Evolutionary conservation across 2,113 vertebrate species (phyloP), one percentile per base, ranked within the genome.

Genomic region (Crotalus horridus): DNA sequence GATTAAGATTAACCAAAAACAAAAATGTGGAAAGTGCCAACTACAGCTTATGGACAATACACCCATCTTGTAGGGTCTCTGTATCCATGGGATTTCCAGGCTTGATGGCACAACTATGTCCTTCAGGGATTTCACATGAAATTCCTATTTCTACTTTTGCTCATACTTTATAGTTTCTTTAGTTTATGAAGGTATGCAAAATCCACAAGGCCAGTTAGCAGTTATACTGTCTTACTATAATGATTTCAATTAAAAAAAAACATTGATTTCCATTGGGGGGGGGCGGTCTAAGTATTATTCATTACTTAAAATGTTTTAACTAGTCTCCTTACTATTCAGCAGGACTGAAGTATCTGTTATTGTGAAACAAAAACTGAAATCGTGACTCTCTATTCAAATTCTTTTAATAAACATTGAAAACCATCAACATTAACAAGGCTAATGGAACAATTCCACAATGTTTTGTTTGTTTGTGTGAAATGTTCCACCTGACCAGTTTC

Each of bases 111-210:
- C 15, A 55, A 17, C 54, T 17, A 55, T 55, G 54, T 55, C 54
- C 54, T 55, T 55, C 15, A 55, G 54, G 54, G 54, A 94, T 8
- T 61, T 87, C 56, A 51, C 48, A 51, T 51, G 48, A 51, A 51
- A 51, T 51, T 51, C 48, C 48, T 51, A 51, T 51, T 51, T 51
- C 48, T 51, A 51, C 48, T 51, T 51, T 51, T 51, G 48, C 48
- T 92, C 55, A 85, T 91, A 92, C 26, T 51, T 93, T 59, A 94
- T 54, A 43, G 89, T 20, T 92, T 1, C 23, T 95, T 92, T 88
- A 53, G 91, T 95, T 95, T 74, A 94, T 91, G 48, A n/a, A 69
- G 85, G 95, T 93, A 26, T 94, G 6, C 87, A 88, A 94, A 94
- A 93, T 81, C 89, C 29, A 69, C 58, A 17, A 26, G 56, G 88